Base-by-base conservation (phyloP, 1,140 invertebrate species). In the Drosophila equinoxialis region DNA sequence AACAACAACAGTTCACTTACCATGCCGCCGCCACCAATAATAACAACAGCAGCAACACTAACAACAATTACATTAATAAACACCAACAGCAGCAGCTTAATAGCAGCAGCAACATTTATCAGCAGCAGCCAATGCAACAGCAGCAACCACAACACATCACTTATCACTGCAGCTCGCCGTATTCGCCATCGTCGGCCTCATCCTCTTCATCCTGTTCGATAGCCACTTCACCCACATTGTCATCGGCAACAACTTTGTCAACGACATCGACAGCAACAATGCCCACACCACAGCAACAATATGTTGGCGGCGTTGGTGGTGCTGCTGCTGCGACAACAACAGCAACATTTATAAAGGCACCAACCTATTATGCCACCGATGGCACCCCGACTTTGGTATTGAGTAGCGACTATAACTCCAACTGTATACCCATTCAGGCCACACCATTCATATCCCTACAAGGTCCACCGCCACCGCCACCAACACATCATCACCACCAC, bases 181-280 rank as follows among this genome's bases (percentile, higher is more conserved):
- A 91, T 57, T 91, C 90, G 14, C 90, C 90, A 20, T 91, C 90
- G 33, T 91, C 90, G 57, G 83, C 90, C 37, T 91, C 90, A n/a
- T 91, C 90, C 14, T 91, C 90, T 17, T 91, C 90, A n/a, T 91
- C 90, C 58, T 91, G 90, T 64, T 91, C 90, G 58, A 91, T 91
- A 64, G 90, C 90, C 71, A 90, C 90, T 60, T 91, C 90, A 39
- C 90, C 90, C 23, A 90, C 90, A 55, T 61, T 91, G 14, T 85
- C 90, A 55, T 85, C 86, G 37, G 87, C 90, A n/a, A 90, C 90
- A 30, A 91, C 90, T 26, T 64, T 85, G 48, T 89, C 90, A 26
- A 90, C 90, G 39, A 91, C 86, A 48, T 91, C 90, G 39, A 91
- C 90, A 23, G 86, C 86, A 59, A 91, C 90, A 33, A 89, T 91